A percentile compares a stretch with the other conserved stretches of the same genome.
These are phyloP conservation scores for Bombus sibiricus DNA, from an alignment of 1,140 invertebrate species.

Conservation along the genomic window DNA sequence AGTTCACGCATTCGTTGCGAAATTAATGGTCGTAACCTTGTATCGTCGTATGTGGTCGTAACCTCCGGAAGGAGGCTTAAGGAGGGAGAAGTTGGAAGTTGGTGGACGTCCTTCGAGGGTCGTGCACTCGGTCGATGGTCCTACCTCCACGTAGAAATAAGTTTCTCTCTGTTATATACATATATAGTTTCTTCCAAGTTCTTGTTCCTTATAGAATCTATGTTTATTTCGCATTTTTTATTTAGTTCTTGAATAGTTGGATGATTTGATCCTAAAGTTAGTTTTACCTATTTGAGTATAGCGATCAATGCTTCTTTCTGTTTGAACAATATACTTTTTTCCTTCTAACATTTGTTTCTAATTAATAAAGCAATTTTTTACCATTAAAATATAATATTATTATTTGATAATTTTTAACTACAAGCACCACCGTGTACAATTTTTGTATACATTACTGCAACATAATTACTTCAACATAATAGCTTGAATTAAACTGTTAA, in stretches of 20 bases:
- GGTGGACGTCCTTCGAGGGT: slow-evolving; percentile 67
- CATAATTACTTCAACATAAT: no score
- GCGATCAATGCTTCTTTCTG: no score
- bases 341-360: no score
- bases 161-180: neutral
- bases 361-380: no score
- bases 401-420: no score
- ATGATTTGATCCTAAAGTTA: no score
- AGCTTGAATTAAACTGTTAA: no score
- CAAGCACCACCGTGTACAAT: no score
- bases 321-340: no score
- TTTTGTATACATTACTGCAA: no score
- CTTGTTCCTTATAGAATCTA: neutral
- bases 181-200: neutral
- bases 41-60: slow-evolving; percentile 5
- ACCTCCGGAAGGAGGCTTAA: slow-evolving; percentile 33
- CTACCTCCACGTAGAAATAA: slow-evolving; percentile 21
- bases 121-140: slow-evolving; percentile 55
- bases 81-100: slow-evolving; percentile 38
- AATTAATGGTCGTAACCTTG: slow-evolving; percentile 55
- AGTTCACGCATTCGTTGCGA: slow-evolving; percentile 12
- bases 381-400: no score
- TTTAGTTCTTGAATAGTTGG: neutral
- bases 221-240: neutral
- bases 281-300: no score